phyloP scores from a whole-genome alignment of 2,797 vertebrate species.

The Gymnodraco acuticeps region DNA sequence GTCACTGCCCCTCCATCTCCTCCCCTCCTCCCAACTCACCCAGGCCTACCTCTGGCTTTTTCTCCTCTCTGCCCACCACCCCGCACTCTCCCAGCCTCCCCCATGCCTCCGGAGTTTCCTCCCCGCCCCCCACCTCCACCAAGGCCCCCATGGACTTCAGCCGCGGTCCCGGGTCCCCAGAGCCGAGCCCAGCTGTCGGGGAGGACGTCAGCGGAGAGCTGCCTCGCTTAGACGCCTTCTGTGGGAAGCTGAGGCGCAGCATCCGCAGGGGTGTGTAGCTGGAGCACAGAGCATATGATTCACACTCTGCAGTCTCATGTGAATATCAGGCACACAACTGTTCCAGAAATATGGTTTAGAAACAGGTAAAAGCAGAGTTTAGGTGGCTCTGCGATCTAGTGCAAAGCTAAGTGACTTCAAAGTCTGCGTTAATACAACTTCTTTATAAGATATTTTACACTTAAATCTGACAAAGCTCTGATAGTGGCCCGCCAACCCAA shows the following conservation, averaged over 20 bases:
- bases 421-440: not conserved
- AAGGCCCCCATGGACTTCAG: conserved; percentile 89
- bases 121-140: conserved; percentile 83
- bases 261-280: conserved; percentile 88
- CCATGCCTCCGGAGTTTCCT: conserved; percentile 71
- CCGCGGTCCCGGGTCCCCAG: conserved; percentile 88
- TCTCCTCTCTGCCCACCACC: conserved; percentile 86
- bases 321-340: conserved; percentile 13
- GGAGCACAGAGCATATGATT: conserved; percentile 19
- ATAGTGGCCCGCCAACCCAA: conserved; percentile 18
- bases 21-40: conserved; percentile 82
- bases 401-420: not conserved
- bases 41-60: conserved; percentile 83
- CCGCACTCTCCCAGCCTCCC: conserved; percentile 84
- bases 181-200: conserved; percentile 83
- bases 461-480: not conserved
- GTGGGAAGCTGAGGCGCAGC: conserved; percentile 91
- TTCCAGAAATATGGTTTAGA: not conserved
- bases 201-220: conserved; percentile 88
- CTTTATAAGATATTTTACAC: conserved; percentile 5
- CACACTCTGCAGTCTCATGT: conserved; percentile 16
- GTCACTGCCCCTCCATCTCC: conserved; percentile 82
- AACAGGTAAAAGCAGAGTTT: not conserved
- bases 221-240: conserved; percentile 90
- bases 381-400: not conserved